Evolutionary conservation across 2,113 vertebrate species (phyloP), one percentile per base, ranked within the genome.

Genomic region (Oxygymnocypris stewartii): DNA sequence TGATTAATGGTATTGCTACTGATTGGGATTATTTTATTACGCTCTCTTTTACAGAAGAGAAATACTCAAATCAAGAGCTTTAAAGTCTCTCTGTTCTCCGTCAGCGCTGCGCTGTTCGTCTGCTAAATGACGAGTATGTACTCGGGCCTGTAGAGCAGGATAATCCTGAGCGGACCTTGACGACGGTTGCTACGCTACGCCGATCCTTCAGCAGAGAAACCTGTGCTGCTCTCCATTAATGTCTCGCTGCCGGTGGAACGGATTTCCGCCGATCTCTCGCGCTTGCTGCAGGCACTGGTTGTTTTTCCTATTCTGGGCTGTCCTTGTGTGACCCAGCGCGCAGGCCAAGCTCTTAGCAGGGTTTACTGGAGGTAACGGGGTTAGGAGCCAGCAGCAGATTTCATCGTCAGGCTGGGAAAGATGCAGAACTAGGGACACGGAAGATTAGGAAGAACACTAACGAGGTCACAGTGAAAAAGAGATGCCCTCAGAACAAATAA

Each of bases 181-280:
- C 88, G 89, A 90, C 63, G 89, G 94, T 95, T 95, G 94, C 94
- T 93, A 93, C 91, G 94, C 92, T 94, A 94, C 94, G 85, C 89
- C 90, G 91, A 92, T 90, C 90, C 92, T 89, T 86, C 89, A 54
- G 51, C 51, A 54, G 51, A 20, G 35, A 20, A 54, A 54, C 1
- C 31, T 20, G 69, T 40, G 16, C 35, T 71, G 71, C 8, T 71
- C 18, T 71, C 18, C 49, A 44, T 67, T 31, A 35, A 31, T 54
- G 65, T 84, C 85, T 86, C 86, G 65, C 86, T 84, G 47, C 89
- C 83, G 87, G 57, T 84, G 85, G 85, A 57, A 87, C 84, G 85
- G 92, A 93, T 86, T 73, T 73, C 86, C 91, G 90, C 92, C 93
- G 90, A 82, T 86, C 78, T 89, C 84, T 87, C 87, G 89, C 89